phyloP scores from a whole-genome alignment of 2,113 vertebrate species.

The zebrafish (Danio rerio) region DNA sequence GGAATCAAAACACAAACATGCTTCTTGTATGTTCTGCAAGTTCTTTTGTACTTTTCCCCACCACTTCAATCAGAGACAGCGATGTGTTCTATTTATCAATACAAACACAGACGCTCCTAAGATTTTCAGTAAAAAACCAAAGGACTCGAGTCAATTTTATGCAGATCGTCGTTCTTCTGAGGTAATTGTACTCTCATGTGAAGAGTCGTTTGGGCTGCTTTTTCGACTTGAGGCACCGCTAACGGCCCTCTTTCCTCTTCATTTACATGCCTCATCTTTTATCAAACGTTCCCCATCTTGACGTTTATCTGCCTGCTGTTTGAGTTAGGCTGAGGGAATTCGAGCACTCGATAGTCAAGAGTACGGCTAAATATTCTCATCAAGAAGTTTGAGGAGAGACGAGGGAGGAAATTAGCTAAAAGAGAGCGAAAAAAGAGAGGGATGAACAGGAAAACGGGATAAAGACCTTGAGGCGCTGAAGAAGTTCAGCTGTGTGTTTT shows the following conservation, averaged over 20 bases:
- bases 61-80: constrained; percentile 3
- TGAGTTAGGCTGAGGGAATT: constrained; percentile 37
- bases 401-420: neutral
- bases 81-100: constrained; percentile 9
- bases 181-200: constrained; percentile 30
- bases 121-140: constrained; percentile 13
- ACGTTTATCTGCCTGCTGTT: constrained; percentile 5
- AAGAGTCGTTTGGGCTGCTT: constrained; percentile 14
- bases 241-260: neutral
- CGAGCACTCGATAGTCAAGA: constrained; percentile 32
- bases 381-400: constrained; percentile 9
- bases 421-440: neutral
- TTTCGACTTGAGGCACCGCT: neutral
- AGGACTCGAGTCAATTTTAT: constrained; percentile 1
- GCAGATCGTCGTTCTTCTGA: constrained; percentile 37
- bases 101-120: constrained; percentile 28
- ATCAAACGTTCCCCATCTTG: constrained; percentile 38
- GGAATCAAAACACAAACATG: neutral
- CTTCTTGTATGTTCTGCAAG: neutral
- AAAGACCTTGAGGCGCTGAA: constrained; percentile 1
- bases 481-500: constrained; percentile 35
- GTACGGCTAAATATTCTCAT: constrained; percentile 30
- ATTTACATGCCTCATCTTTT: constrained; percentile 39
- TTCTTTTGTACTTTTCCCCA: constrained; percentile 11
- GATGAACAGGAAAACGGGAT: neutral